Percentiles rank a stretch among this genome's conserved stretches.
Conservation (phyloP, 2,797 vertebrate species). For the Chrysocyon brachyurus region DNA sequence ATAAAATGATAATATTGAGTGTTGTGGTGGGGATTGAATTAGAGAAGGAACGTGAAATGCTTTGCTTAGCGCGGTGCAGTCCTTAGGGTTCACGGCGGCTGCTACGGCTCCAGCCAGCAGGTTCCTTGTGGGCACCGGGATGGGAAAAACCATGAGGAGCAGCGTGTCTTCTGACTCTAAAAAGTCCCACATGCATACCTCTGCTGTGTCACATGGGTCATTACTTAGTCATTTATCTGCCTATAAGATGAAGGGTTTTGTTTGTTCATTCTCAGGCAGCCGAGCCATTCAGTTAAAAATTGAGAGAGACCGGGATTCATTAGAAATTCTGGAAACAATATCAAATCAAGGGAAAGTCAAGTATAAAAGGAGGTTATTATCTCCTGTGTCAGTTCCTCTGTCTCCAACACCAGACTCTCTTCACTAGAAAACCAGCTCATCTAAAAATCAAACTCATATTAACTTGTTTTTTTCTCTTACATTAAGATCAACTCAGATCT, state of each 20-base stretch:
- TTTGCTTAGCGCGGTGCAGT: neutral
- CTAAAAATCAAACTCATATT: slow-evolving; percentile 22
- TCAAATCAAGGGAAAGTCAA: neutral
- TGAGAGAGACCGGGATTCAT: neutral
- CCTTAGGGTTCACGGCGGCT: neutral
- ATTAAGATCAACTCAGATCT: neutral
- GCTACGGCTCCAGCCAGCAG: neutral
- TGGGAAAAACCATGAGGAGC: neutral
- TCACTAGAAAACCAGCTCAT: neutral
- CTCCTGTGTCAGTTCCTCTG: neutral
- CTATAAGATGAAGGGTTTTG: neutral
- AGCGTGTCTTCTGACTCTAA: neutral
- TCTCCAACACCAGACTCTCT: neutral
- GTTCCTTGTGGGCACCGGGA: neutral
- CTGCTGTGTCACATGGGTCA: neutral
- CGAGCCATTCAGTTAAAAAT: neutral
- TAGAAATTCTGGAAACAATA: neutral
- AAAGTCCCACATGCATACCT: neutral
- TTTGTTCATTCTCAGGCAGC: neutral
- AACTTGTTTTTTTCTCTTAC: neutral
- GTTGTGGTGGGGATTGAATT: neutral
- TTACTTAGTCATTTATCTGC: neutral
- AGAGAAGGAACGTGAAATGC: neutral
- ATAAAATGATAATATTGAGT: neutral
- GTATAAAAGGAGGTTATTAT: neutral